These are phyloP conservation scores for Biston stratarius DNA, from an alignment of 2,888 invertebrate genomes.

Conservation along the genomic window DNA sequence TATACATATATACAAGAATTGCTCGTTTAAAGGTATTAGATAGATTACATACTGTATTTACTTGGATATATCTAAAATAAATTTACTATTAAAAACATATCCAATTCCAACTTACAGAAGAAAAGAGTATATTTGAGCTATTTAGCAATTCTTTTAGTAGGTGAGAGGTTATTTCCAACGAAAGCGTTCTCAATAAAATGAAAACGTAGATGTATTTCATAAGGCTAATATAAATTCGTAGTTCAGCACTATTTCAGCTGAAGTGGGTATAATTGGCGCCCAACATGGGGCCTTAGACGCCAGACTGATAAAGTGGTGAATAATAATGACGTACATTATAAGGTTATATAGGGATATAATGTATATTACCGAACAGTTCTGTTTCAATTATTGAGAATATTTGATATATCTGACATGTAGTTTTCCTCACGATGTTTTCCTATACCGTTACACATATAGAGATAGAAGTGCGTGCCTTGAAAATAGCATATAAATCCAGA, in stretches of 20 bases:
- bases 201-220: not conserved
- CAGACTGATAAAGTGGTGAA: slow-evolving; percentile 14
- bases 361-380: no score
- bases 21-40: no score
- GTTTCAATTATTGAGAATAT: no score
- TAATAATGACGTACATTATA: slow-evolving; percentile 1
- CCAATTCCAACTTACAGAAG: not conserved
- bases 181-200: not conserved
- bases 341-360: no score
- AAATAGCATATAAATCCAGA: no score
- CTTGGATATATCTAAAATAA: not conserved
- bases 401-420: no score
- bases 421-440: no score
- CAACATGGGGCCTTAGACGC: slow-evolving; percentile 26
- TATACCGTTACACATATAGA: no score
- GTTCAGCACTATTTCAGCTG: slow-evolving; percentile 5
- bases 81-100: not conserved
- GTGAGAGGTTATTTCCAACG: not conserved
- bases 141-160: not conserved
- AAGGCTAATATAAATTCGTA: not conserved
- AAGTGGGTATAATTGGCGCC: slow-evolving; percentile 27
- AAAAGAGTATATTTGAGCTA: not conserved
- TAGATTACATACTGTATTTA: no score
- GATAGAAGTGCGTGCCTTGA: not conserved
- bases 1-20: no score